Base-by-base conservation (phyloP, 2,888 invertebrate species). In the Hedychridium roseum region DNA sequence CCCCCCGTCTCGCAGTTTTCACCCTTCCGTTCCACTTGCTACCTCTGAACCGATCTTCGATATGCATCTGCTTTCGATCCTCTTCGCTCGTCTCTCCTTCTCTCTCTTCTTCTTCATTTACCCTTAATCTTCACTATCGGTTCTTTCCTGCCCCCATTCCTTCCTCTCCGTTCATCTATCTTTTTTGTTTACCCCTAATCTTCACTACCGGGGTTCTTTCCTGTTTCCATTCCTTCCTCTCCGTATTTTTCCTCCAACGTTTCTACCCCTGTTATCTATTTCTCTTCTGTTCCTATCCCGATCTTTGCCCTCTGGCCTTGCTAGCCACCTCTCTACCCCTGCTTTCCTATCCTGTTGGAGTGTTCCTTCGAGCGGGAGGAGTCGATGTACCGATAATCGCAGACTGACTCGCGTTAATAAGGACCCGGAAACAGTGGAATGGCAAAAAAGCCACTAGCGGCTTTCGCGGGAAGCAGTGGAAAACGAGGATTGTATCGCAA, bases 331-430 rank as follows among this genome's bases (percentile, higher is more conserved):
- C n/a, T n/a, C n/a, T n/a, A n/a, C n/a, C n/a, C n/a, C n/a, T n/a
- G n/a, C n/a, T n/a, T n/a, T n/a, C n/a, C n/a, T n/a, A n/a, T n/a
- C n/a, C n/a, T n/a, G n/a, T n/a, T n/a, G n/a, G n/a, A n/a, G n/a
- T n/a, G n/a, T 31, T 34, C 32, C 39, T 50, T 44, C 31, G 28
- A n/a, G 20, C 30, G 38, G 30, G 43, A 54, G 42, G 60, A 50
- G 55, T 59, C 55, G 54, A 56, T 43, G 47, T 41, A 56, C 57
- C 61, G 57, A 64, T 59, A 57, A 46, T 35, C 38, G 44, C 49
- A 39, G 44, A 37, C 28, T 30, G 35, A 27, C 53, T 56, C 30
- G 42, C 43, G 35, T 44, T 59, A 54, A 65, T 61, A 64, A 64
- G 50, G n/a, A n/a, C n/a, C n/a, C n/a, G n/a, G n/a, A n/a, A n/a